These are phyloP conservation scores for Arrhamphus sclerolepis DNA, from an alignment of 2,797 vertebrate species.

Conservation along the genomic window DNA sequence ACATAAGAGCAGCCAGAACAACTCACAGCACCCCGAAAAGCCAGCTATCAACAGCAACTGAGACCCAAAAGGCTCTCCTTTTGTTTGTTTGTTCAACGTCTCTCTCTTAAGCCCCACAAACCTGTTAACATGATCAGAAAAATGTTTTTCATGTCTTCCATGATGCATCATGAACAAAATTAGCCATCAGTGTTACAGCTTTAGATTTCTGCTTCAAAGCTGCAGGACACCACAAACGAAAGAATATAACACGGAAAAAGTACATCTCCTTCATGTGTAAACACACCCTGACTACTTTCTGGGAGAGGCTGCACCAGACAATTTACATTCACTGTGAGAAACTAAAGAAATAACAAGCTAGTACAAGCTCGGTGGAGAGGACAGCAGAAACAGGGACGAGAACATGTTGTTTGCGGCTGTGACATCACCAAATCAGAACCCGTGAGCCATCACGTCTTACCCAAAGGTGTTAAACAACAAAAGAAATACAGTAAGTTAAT, in stretches of 20 bases:
- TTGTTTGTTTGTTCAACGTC: not conserved
- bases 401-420: no score
- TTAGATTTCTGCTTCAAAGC: not conserved
- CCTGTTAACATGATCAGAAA: not conserved
- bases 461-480: no score
- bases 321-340: no score
- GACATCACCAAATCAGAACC: no score
- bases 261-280: not conserved
- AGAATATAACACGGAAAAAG: not conserved
- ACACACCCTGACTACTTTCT: no score
- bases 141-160: not conserved
- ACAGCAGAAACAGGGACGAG: no score
- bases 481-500: no score
- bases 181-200: not conserved
- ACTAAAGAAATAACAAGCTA: no score
- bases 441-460: no score
- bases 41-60: conserved; percentile 58
- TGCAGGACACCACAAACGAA: not conserved
- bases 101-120: no score
- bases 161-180: not conserved
- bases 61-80: conserved; percentile 12
- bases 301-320: no score
- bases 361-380: no score
- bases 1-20: conserved; percentile 41
- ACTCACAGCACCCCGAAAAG: conserved; percentile 45